These are phyloP conservation scores for Synanthedon myopaeformis DNA, from an alignment of 2,888 invertebrate species.

Conservation along the genomic window DNA sequence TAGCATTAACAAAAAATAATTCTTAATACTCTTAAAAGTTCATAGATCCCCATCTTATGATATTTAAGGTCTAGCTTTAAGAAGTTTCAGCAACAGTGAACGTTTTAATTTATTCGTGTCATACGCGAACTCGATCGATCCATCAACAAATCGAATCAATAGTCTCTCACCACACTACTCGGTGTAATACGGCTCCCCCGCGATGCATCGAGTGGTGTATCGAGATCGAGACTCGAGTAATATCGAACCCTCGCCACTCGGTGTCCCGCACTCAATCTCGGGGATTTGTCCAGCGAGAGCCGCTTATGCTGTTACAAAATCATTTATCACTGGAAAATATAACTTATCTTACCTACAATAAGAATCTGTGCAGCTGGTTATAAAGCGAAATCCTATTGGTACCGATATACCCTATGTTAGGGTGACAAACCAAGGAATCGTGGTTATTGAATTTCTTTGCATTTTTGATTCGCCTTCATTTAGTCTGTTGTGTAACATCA, in stretches of 20 bases:
- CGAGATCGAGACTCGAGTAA: constrained; percentile 52
- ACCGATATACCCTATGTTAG: constrained; percentile 34
- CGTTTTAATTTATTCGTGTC: background rate
- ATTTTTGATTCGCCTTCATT: constrained; percentile 57
- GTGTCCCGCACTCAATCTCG: constrained; percentile 54
- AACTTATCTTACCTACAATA: constrained; percentile 17
- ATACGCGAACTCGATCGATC: constrained; percentile 21
- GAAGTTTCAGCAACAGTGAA: background rate
- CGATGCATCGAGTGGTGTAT: constrained; percentile 58
- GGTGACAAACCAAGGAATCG: constrained; percentile 60
- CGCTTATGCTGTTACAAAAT: constrained; percentile 11
- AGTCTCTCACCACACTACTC: constrained; percentile 20
- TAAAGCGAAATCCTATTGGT: constrained; percentile 12
- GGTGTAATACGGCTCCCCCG: constrained; percentile 45
- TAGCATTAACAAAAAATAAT: background rate
- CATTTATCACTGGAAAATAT: constrained; percentile 17
- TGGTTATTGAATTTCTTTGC: constrained; percentile 63
- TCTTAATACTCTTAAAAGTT: background rate
- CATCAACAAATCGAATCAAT: constrained; percentile 36
- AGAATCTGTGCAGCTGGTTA: constrained; percentile 4
- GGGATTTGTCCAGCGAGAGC: constrained; percentile 39
- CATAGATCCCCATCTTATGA: background rate
- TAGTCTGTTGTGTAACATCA: constrained; percentile 22
- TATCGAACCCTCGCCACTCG: constrained; percentile 50
- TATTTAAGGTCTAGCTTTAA: background rate